phyloP scores from a whole-genome alignment of 1,140 invertebrate genomes.

The Diabrotica undecimpunctata region DNA sequence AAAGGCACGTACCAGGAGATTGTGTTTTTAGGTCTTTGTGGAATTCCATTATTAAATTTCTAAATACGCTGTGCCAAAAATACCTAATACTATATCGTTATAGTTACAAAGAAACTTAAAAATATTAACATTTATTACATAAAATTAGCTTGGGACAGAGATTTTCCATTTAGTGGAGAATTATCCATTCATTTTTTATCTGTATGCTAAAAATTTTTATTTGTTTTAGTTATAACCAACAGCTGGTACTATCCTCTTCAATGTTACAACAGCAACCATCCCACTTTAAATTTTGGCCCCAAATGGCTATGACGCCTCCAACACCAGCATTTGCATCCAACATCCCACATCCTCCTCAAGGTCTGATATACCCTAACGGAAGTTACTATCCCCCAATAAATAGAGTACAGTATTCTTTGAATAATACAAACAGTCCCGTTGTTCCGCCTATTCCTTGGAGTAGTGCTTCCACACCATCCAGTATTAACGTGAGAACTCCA shows the following conservation, averaged over 20 bases:
- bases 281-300: slow-evolving; percentile 18
- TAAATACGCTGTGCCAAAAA: no score
- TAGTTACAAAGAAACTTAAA: no score
- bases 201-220: neutral
- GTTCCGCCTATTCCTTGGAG: slow-evolving; percentile 4
- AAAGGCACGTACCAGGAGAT: no score
- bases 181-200: no score
- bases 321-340: neutral
- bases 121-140: no score
- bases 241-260: neutral
- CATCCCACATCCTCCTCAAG: slow-evolving; percentile 6
- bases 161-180: no score
- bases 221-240: slow-evolving; percentile 15
- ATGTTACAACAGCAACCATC: slow-evolving; percentile 7
- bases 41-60: no score
- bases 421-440: neutral
- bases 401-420: slow-evolving; percentile 5
- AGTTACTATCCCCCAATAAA: neutral
- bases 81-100: no score
- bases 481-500: neutral
- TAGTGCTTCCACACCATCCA: neutral
- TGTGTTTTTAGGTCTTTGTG: no score
- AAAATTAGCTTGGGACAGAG: no score
- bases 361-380: neutral
- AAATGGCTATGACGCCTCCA: neutral